Base-by-base conservation (phyloP, 1,140 invertebrate species). In the Drosophila saltans region DNA sequence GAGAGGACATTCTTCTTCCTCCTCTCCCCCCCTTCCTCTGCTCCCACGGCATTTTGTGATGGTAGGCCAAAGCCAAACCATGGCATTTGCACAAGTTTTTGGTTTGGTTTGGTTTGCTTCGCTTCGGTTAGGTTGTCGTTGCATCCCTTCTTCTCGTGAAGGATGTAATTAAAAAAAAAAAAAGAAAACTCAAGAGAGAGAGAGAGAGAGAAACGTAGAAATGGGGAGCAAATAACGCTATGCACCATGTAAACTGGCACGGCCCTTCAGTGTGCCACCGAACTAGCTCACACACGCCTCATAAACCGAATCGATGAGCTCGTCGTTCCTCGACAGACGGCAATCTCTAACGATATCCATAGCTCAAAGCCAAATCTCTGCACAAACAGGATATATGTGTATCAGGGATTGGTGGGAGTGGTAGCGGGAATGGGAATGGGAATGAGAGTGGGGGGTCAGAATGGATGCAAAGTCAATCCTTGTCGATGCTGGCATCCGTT, bases 321-420 rank as follows among this genome's bases (percentile, higher is more conserved):
- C 56, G 30, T 41, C 39, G 11, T 26, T 30, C 41, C 61, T 28
- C 41, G 61, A 59, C 57, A 43, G 61, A 63, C 61, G 61, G 61
- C 61, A 63, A 63, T 63, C 74, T 76, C 74, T 76, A 76, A 76
- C 83, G 83, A 86, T 86, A 86, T 86, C 83, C 83, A 86, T 86
- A 86, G 83, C 83, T 86, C 83, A 86, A 86, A 86, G 83, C 83
- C 74, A 86, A 86, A 86, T 86, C 83, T 86, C 83, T 79, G 83
- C 83, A 86, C 83, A 82, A 88, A 88, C 83, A 88, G 83, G 80
- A 88, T 86, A 88, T 80, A 78, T 76, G 73, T 79, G 62, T 74
- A 65, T 52, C 45, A n/a, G 40, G 74, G 72, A 58, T 69, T 65
- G 72, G 71, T 75, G 66, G 28, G 4, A 6, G 33, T 3, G 24